Evolutionary conservation across 2,113 vertebrate species (phyloP).

Genomic region (Gallinago media): DNA sequence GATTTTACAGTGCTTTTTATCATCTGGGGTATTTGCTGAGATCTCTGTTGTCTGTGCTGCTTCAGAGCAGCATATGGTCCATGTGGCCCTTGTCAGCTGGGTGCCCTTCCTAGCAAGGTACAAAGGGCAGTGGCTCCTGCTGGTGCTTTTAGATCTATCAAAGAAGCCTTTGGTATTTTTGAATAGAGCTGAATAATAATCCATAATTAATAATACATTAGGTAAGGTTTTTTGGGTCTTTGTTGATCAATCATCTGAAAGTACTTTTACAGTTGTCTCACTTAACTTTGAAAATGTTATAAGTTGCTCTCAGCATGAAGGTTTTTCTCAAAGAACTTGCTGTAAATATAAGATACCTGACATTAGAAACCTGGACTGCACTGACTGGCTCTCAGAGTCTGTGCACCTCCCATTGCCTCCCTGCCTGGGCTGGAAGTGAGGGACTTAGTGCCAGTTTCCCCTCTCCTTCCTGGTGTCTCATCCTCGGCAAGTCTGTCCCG

Average conservation of each 20-base stretch:
- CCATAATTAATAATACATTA: background rate
- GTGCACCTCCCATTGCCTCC: background rate
- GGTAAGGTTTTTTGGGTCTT: background rate
- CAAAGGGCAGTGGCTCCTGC: slow-evolving; percentile 1
- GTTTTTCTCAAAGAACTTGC: background rate
- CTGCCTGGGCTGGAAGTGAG: background rate
- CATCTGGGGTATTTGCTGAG: background rate
- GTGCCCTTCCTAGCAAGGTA: background rate
- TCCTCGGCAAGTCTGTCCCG: rapidly evolving
- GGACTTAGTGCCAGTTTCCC: background rate
- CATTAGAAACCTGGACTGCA: background rate
- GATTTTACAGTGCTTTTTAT: background rate
- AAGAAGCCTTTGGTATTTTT: slow-evolving; percentile 8
- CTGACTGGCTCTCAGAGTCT: background rate
- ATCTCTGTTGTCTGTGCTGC: background rate
- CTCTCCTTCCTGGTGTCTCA: background rate
- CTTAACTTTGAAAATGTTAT: background rate
- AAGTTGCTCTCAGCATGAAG: background rate
- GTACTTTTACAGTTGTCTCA: background rate
- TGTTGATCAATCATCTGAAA: background rate
- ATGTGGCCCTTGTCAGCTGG: background rate
- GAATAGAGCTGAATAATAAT: background rate
- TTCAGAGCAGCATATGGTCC: background rate
- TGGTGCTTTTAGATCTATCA: slow-evolving; percentile 27
- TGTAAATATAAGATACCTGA: background rate